A percentile compares a stretch with the other conserved stretches of the same genome.
Conservation (phyloP, 1,140 invertebrate genomes). For the Brachionus sp. region DNA sequence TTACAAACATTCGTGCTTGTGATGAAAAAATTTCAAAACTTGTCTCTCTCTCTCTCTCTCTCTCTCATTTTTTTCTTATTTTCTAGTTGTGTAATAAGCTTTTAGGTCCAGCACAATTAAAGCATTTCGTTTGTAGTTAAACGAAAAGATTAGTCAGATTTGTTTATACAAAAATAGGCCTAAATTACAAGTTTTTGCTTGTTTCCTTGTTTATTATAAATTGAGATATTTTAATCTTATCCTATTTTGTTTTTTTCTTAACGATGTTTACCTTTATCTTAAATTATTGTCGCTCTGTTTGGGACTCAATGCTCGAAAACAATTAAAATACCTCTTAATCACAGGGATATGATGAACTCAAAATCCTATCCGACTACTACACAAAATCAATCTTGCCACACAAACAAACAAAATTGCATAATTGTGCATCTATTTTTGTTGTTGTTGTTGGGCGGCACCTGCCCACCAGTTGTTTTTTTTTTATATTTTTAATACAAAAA, state of each 20-base stretch:
- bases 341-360: constrained; percentile 10
- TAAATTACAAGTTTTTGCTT: constrained; percentile 38
- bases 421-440: no score
- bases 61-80: not conserved
- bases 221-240: constrained; percentile 34
- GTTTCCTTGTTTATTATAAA: constrained; percentile 8
- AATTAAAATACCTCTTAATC: constrained; percentile 41
- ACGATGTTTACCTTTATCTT: constrained; percentile 41
- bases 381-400: constrained; percentile 16
- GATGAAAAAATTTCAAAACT: constrained; percentile 6
- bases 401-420: constrained; percentile 1
- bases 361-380: not conserved
- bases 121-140: constrained; percentile 3
- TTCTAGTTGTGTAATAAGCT: constrained; percentile 23
- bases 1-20: constrained; percentile 31
- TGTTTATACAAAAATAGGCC: not conserved
- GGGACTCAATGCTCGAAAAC: not conserved
- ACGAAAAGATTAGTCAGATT: constrained; percentile 20
- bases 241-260: constrained; percentile 35
- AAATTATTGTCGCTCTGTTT: constrained; percentile 24
- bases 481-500: not conserved
- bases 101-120: constrained; percentile 19
- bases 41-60: not conserved
- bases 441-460: no score
- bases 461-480: not conserved